These are phyloP conservation scores for Tenthredo scrophulariae DNA, from an alignment of 2,888 invertebrate species.

Conservation along the genomic window DNA sequence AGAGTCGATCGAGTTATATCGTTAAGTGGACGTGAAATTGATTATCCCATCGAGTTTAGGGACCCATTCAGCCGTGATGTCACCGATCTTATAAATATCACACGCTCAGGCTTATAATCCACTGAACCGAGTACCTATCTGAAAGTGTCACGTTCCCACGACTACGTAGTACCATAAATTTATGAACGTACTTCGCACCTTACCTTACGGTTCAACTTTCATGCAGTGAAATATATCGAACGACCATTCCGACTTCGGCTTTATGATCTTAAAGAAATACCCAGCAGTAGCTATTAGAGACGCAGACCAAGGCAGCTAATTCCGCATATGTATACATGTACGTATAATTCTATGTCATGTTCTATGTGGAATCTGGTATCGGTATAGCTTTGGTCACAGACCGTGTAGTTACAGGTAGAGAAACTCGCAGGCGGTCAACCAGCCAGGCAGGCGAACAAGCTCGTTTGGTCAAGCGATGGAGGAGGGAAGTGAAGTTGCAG, in stretches of 20 bases:
- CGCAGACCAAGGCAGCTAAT: slow-evolving; percentile 20
- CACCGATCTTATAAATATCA: slow-evolving; percentile 59
- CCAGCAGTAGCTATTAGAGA: slow-evolving; percentile 17
- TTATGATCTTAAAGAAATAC: slow-evolving; percentile 28
- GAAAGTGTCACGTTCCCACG: slow-evolving; percentile 76
- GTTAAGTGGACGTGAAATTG: slow-evolving; percentile 59
- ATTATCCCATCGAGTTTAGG: slow-evolving; percentile 65
- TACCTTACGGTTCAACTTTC: slow-evolving; percentile 46
- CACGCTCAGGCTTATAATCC: slow-evolving; percentile 70
- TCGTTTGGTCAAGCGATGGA: slow-evolving; percentile 3
- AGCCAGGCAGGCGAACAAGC: slow-evolving; percentile 15
- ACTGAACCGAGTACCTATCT: slow-evolving; percentile 67
- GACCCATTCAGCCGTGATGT: slow-evolving; percentile 62
- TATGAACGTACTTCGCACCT: slow-evolving; percentile 64
- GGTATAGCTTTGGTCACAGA: slow-evolving; percentile 7
- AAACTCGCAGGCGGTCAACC: slow-evolving; percentile 29
- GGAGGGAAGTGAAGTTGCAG: slow-evolving; percentile 8
- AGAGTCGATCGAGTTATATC: slow-evolving; percentile 10
- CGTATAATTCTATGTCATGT: slow-evolving; percentile 14
- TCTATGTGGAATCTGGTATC: slow-evolving; percentile 24
- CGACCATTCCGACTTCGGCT: slow-evolving; percentile 17
- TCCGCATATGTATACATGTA: background rate
- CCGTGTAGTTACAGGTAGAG: slow-evolving; percentile 30
- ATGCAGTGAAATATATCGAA: slow-evolving; percentile 29
- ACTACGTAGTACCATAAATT: slow-evolving; percentile 64